Evolutionary conservation across 2,797 vertebrate genomes (phyloP).

Genomic region (Neomorphus geoffroyi): DNA sequence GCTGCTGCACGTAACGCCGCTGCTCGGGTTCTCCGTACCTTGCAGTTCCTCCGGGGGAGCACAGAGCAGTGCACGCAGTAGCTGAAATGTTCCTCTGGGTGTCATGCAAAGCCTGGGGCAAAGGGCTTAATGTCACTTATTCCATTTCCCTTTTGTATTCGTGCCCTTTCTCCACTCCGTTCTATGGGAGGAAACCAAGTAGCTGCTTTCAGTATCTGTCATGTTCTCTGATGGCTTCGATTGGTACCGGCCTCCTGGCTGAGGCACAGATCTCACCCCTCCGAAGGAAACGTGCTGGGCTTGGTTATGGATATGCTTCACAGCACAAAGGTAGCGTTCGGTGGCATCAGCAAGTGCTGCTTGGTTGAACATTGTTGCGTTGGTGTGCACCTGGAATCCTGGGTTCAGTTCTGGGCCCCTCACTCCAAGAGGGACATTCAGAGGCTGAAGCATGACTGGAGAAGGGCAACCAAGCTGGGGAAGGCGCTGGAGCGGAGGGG

Average conservation of each 20-base stretch:
- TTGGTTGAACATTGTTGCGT: not conserved
- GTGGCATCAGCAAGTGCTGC: not conserved
- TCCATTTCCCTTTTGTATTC: not conserved
- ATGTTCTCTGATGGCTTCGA: not conserved
- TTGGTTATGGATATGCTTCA: not conserved
- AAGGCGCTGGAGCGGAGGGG: too few species aligned
- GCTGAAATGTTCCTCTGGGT: conserved; percentile 35
- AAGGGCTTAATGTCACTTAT: not conserved
- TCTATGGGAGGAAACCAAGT: rapidly evolving
- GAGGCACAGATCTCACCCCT: not conserved
- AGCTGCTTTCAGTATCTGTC: not conserved
- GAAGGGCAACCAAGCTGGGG: too few species aligned
- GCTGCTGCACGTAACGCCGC: rapidly evolving
- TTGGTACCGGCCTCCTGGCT: not conserved
- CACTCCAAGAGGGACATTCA: too few species aligned
- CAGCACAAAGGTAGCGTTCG: not conserved
- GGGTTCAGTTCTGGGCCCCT: too few species aligned
- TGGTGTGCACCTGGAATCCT: not conserved
- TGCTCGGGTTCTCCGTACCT: not conserved
- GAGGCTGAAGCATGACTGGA: too few species aligned
- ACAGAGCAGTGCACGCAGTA: not conserved
- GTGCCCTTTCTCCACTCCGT: not conserved
- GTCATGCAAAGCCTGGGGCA: conserved; percentile 9
- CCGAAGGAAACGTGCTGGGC: not conserved
- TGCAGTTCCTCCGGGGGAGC: not conserved